phyloP scores from a whole-genome alignment of 2,797 vertebrate genomes.

The Denticeps clupeoides region DNA sequence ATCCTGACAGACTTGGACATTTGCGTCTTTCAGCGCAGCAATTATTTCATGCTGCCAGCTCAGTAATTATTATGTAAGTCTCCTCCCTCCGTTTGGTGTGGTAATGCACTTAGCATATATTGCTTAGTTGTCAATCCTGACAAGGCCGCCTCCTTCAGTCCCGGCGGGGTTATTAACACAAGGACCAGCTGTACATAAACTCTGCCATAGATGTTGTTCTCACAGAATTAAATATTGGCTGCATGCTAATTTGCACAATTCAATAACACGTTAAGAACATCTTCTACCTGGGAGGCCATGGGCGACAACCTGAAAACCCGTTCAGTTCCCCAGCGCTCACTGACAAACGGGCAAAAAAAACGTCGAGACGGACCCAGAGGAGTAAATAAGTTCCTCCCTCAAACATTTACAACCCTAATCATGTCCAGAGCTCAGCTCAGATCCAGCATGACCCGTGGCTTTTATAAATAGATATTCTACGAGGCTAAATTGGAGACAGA shows the following conservation, averaged over 20 bases:
- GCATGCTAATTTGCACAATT: too few species aligned
- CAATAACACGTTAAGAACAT: neutral
- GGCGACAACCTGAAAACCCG: constrained; percentile 42
- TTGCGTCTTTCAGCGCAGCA: constrained; percentile 21
- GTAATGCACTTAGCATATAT: constrained; percentile 35
- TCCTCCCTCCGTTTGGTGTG: constrained; percentile 12
- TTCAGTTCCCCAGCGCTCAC: constrained; percentile 40
- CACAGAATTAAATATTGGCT: too few species aligned
- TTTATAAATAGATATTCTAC: constrained; percentile 66
- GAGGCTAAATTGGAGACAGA: constrained; percentile 62
- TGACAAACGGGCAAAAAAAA: constrained; percentile 54
- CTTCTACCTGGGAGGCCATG: constrained; percentile 45
- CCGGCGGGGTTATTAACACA: too few species aligned
- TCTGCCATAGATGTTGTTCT: too few species aligned
- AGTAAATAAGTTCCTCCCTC: constrained; percentile 49
- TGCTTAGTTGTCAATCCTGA: constrained; percentile 21
- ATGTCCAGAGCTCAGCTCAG: constrained; percentile 52
- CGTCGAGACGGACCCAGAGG: constrained; percentile 44
- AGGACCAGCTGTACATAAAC: too few species aligned
- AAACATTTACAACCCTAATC: constrained; percentile 59
- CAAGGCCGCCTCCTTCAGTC: constrained; percentile 29
- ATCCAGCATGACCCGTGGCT: constrained; percentile 47
- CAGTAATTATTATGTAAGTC: constrained; percentile 26
- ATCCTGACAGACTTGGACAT: constrained; percentile 25
- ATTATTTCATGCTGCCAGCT: constrained; percentile 15